These are phyloP conservation scores for Bombyx mandarina DNA, from an alignment of 1,140 invertebrate genomes.

Conservation along the genomic window DNA sequence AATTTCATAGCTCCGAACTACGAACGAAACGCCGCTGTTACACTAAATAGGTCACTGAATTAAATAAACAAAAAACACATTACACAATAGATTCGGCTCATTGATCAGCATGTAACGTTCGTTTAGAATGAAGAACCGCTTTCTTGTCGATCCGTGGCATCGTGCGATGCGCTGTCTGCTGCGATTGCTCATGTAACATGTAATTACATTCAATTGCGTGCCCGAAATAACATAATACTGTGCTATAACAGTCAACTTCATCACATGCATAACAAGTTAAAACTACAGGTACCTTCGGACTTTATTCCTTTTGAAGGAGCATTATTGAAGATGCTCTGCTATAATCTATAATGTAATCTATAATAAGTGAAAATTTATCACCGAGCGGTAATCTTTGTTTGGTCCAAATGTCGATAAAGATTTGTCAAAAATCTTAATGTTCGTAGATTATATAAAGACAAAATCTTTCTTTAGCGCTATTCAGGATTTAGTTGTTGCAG, in stretches of 20 bases:
- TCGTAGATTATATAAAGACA: too few species aligned
- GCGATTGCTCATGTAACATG: conserved; percentile 37
- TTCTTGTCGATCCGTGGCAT: conserved; percentile 22
- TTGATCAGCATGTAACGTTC: conserved; percentile 25
- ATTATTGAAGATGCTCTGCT: too few species aligned
- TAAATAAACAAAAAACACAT: conserved; percentile 13
- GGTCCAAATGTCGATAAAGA: too few species aligned
- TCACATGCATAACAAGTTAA: conserved; percentile 27
- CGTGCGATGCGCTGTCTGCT: conserved; percentile 16
- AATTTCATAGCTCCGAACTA: conserved; percentile 2
- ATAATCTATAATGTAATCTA: too few species aligned
- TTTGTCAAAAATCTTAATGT: too few species aligned
- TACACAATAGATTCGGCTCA: conserved; percentile 26
- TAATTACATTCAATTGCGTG: conserved; percentile 61
- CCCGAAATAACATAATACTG: conserved; percentile 51
- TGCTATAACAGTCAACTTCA: conserved; percentile 37
- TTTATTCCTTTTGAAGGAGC: not conserved
- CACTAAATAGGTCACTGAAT: conserved; percentile 7
- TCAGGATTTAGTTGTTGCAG: too few species aligned
- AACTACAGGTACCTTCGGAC: not conserved
- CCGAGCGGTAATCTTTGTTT: too few species aligned
- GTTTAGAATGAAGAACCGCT: conserved; percentile 20
- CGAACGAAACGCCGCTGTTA: not conserved
- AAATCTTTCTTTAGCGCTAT: too few species aligned
- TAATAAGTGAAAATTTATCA: too few species aligned